These are phyloP conservation scores for Bombyx mori DNA, from an alignment of 1,140 invertebrate genomes.

Conservation along the genomic window DNA sequence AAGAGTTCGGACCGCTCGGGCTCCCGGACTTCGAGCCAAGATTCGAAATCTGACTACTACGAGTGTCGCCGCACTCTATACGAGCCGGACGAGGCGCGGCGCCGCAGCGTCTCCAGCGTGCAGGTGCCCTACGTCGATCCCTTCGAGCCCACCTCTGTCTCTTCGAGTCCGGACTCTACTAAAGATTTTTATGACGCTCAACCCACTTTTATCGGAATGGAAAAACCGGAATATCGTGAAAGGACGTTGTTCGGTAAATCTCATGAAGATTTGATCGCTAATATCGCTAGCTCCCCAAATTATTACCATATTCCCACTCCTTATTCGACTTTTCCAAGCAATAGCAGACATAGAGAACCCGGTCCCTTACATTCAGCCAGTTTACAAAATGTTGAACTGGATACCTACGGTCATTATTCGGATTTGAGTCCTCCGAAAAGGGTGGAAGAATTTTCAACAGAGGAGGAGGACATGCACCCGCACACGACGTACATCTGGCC, in stretches of 20 bases:
- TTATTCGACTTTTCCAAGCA: constrained; percentile 75
- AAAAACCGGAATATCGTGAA: constrained; percentile 58
- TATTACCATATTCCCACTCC: constrained; percentile 77
- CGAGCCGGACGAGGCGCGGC: constrained; percentile 48
- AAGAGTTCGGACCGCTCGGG: constrained; percentile 72
- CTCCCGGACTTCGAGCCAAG: constrained; percentile 76
- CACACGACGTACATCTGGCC: constrained; percentile 72
- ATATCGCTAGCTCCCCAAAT: constrained; percentile 72
- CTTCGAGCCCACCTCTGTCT: constrained; percentile 69
- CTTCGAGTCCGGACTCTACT: constrained; percentile 77
- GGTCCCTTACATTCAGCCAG: constrained; percentile 76
- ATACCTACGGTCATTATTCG: constrained; percentile 70
- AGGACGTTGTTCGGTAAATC: constrained; percentile 67
- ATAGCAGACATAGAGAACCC: constrained; percentile 72
- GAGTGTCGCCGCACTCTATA: constrained; percentile 65
- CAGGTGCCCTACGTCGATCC: constrained; percentile 60
- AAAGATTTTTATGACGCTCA: constrained; percentile 76
- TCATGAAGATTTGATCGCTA: constrained; percentile 72
- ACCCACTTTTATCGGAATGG: constrained; percentile 54
- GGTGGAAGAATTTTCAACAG: constrained; percentile 52
- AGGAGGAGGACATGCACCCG: constrained; percentile 49
- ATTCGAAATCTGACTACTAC: constrained; percentile 74
- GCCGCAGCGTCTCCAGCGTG: constrained; percentile 47
- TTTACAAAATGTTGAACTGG: constrained; percentile 77
- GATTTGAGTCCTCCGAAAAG: constrained; percentile 56